Percentiles rank a stretch among this genome's conserved stretches.
These are phyloP conservation scores for Pectinophora gossypiella DNA, from an alignment of 1,140 invertebrate species.

Conservation along the genomic window DNA sequence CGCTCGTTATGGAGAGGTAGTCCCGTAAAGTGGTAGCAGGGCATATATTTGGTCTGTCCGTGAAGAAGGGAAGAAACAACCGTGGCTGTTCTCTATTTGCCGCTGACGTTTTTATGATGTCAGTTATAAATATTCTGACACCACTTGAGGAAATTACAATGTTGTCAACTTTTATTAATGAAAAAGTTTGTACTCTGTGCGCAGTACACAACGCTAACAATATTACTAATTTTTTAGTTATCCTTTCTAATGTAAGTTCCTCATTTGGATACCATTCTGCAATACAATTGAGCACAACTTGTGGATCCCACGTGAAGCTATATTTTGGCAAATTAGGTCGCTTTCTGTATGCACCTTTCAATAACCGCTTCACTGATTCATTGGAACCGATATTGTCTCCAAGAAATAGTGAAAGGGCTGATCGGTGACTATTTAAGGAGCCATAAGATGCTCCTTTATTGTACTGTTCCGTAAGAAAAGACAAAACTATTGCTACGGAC, in stretches of 20 bases:
- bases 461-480: not conserved
- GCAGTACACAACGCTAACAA: constrained; percentile 27
- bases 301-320: not conserved
- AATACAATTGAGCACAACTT: not conserved
- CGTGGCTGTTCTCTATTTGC: constrained; percentile 9
- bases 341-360: too few species aligned
- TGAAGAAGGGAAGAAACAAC: constrained; percentile 12
- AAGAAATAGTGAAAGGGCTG: not conserved
- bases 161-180: constrained; percentile 19
- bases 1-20: not conserved
- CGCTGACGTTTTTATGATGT: constrained; percentile 24
- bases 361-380: too few species aligned
- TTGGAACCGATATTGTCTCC: not conserved
- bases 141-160: constrained; percentile 1
- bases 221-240: too few species aligned
- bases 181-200: constrained; percentile 27
- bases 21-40: not conserved
- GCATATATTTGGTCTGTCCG: constrained; percentile 11
- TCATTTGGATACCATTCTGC: constrained; percentile 3
- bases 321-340: not conserved
- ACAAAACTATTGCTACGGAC: not conserved
- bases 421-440: not conserved
- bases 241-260: constrained; percentile 2
- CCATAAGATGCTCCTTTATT: not conserved
- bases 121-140: constrained; percentile 13